phyloP scores from a whole-genome alignment of 2,113 vertebrate species.

The Leptosomus discolor region DNA sequence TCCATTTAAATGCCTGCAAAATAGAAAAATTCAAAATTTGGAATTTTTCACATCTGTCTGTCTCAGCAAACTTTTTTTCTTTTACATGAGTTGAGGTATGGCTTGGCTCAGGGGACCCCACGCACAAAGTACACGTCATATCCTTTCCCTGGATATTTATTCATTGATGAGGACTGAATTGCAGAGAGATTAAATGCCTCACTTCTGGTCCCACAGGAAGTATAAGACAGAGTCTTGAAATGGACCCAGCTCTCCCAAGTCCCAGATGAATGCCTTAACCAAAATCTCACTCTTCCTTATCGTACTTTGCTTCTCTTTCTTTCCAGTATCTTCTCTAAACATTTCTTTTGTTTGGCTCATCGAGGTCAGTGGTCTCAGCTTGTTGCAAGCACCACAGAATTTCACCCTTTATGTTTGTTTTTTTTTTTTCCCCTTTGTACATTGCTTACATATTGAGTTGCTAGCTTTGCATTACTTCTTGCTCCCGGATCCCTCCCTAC shows the following conservation, averaged over 20 bases:
- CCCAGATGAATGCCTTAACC: neutral
- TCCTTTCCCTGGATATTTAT: neutral
- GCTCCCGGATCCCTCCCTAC: neutral
- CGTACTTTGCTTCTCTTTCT: neutral
- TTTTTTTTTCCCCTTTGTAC: neutral
- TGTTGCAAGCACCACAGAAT: neutral
- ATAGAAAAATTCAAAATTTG: neutral
- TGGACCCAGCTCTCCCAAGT: neutral
- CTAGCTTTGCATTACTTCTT: conserved; percentile 1
- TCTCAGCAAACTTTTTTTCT: neutral
- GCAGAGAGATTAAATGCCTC: neutral
- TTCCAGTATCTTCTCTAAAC: neutral
- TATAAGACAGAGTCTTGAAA: neutral
- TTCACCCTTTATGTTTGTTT: neutral
- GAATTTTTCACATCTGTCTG: neutral
- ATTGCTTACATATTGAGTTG: neutral
- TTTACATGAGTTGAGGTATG: neutral
- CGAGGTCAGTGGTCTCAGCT: neutral
- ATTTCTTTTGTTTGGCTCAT: neutral
- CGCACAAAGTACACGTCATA: neutral
- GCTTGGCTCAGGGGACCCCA: neutral
- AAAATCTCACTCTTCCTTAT: neutral
- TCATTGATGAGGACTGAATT: neutral
- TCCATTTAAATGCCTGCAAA: conserved; percentile 17
- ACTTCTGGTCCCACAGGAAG: neutral